Base-by-base conservation (phyloP, 2,113 vertebrate species). In the Heterotilapia buettikoferi region DNA sequence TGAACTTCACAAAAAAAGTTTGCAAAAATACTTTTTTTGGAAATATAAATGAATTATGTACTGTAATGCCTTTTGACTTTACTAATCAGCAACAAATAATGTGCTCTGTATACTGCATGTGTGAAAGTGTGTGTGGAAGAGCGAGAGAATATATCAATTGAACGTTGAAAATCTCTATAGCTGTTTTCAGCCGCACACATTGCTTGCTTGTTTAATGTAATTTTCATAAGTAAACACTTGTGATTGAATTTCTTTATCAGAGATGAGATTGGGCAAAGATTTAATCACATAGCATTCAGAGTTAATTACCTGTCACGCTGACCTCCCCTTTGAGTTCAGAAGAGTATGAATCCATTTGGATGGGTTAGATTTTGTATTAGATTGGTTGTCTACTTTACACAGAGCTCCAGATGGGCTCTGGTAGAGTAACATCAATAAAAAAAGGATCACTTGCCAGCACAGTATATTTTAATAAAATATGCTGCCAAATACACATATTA, bases 231-330 rank as follows among this genome's bases (percentile, higher is more conserved):
- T 92, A 93, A 95, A 94, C 91, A 85, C 84, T 63, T 81, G 36
- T 91, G 84, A 95, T 94, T 94, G 78, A 95, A 93, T 93, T 92
- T 88, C 79, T 90, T 84, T 84, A 86, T 93, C 90, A 90, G 88
- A 82, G 68, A 93, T 93, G 90, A 94, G 92, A 90, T 92, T 56
- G 66, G 61, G 86, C 71, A 80, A 82, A 90, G 86, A 88, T 94
- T 94, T 94, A 95, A 96, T 96, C 94, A 93, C 83, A 92, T 59
- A 80, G 87, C 78, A 88, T 92, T 92, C 92, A 83, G 56, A 94
- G 92, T 93, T 96, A 94, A 96, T 96, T 96, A 94, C 88, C 87
- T 90, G 94, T 87, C 88, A 88, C 16, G 52, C 84, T 89, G 86
- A 92, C 91, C 87, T 89, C 92, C 82, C 85, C 52, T 40, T 86